A percentile compares a stretch with the other conserved stretches of the same genome.
Conservation (phyloP, 1,140 invertebrate species). For the Drosophila pseudoananassae region DNA sequence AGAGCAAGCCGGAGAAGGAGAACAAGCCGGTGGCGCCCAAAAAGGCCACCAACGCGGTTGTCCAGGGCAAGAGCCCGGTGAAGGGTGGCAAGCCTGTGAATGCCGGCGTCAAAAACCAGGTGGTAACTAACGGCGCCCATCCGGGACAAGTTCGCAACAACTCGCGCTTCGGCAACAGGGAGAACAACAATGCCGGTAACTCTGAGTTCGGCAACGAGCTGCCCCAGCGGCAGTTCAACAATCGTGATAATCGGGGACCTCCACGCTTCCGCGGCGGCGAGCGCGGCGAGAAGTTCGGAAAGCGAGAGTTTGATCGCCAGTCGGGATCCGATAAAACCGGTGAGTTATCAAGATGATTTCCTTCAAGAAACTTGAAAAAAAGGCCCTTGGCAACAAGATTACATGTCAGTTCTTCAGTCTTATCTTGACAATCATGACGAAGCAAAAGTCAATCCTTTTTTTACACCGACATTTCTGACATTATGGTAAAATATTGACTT, state of each 20-base stretch:
- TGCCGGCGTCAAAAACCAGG: constrained; percentile 1
- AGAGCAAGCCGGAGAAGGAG: constrained; percentile 90
- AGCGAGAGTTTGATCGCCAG: constrained; percentile 97
- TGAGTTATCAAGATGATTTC: constrained; percentile 84
- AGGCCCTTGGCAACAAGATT: constrained; percentile 34
- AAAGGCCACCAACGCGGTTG: constrained; percentile 45
- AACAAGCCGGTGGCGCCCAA: constrained; percentile 87
- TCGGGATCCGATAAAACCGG: constrained; percentile 96
- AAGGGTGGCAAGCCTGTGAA: constrained; percentile 44
- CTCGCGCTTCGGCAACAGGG: constrained; percentile 85
- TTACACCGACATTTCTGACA: neutral
- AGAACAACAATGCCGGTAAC: constrained; percentile 84
- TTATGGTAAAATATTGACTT: neutral
- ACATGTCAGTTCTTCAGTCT: neutral
- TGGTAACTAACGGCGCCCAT: neutral
- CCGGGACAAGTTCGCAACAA: constrained; percentile 4
- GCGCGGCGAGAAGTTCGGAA: constrained; percentile 84
- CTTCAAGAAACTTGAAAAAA: neutral
- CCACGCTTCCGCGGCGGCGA: constrained; percentile 85
- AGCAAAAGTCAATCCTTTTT: neutral
- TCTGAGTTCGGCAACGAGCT: constrained; percentile 84
- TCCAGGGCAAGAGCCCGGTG: constrained; percentile 51
- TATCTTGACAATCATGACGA: neutral
- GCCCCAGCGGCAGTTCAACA: constrained; percentile 73
- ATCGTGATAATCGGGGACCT: constrained; percentile 72